Base-by-base conservation (phyloP, 2,113 vertebrate species). In the Gavialis gangeticus region DNA sequence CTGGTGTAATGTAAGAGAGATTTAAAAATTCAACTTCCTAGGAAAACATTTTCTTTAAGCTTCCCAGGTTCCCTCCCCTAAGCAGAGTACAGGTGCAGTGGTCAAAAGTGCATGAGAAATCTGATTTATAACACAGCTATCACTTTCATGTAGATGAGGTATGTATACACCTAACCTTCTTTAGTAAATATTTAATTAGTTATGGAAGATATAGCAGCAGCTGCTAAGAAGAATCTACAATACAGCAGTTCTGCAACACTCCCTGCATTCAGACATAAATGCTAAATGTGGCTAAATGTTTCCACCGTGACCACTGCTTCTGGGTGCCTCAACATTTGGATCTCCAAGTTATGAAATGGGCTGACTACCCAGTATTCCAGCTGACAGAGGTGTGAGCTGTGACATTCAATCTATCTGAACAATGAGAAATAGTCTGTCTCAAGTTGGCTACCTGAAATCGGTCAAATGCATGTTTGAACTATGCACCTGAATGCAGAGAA, bases 61-160 rank as follows among this genome's bases (percentile, higher is more conserved):
- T 46, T 46, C 46, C 46, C 46, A 46, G 46, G 46, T 46, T 46
- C 46, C 46, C 46, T 46, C 9, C 46, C 46, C 46, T 46, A 46
- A 55, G 69, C 24, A 12, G n/a, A 75, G 27, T 56, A 17, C 30
- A 88, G 73, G 28, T 91, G 89, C 86, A 34, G 34, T 1, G 1
- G 56, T 87, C 78, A 80, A 90, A 87, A 34, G 55, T 89, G 55
- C 77, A 76, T 89, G 75, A 94, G 88, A 92, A 92, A 90, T 75
- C 37, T 59, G 30, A 16, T 91, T 90, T 91, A 85, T n/a, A 88
- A 60, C 58, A n/a, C 25, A 73, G 2, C 37, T 73, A 75, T 75
- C 17, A 90, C 85, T 60, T 79, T n/a, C 63, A 34, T 27, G 64
- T 18, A 77, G 24, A 24, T 64, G 85, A 88, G 88, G 19, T 24